phyloP scores from a whole-genome alignment of 2,797 vertebrate genomes.

The Gadopsis bispinosus region DNA sequence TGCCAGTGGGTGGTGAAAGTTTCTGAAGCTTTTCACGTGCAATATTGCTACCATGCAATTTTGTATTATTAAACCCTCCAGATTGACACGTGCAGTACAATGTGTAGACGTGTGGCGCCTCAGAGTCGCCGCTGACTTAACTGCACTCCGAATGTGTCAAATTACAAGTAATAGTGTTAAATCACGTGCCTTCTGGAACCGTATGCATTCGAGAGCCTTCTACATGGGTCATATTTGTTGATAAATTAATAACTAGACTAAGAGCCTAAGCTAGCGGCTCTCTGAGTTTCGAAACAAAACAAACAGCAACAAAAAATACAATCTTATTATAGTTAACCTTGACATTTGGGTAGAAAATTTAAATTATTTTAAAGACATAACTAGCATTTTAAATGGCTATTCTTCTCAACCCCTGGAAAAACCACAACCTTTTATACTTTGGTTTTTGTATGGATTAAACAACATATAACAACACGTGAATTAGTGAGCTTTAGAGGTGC shows the following conservation, averaged over 20 bases:
- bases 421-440: neutral
- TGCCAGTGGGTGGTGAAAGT: conserved; percentile 65
- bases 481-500: neutral
- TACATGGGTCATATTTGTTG: neutral
- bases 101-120: conserved; percentile 3
- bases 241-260: neutral
- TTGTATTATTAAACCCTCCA: conserved; percentile 22
- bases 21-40: conserved; percentile 51
- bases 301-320: too few species aligned
- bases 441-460: neutral
- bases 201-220: neutral
- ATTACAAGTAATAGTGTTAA: neutral
- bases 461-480: neutral
- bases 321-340: too few species aligned
- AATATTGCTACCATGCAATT: conserved; percentile 11
- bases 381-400: too few species aligned
- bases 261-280: neutral
- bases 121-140: conserved; percentile 16
- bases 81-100: conserved; percentile 3
- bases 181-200: neutral
- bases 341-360: too few species aligned
- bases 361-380: neutral
- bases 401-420: too few species aligned
- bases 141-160: neutral
- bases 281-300: neutral